Percentiles rank a stretch among this genome's conserved stretches.
These are phyloP conservation scores for Parasteatoda tepidariorum DNA, from an alignment of 1,140 invertebrate genomes.

Conservation along the genomic window DNA sequence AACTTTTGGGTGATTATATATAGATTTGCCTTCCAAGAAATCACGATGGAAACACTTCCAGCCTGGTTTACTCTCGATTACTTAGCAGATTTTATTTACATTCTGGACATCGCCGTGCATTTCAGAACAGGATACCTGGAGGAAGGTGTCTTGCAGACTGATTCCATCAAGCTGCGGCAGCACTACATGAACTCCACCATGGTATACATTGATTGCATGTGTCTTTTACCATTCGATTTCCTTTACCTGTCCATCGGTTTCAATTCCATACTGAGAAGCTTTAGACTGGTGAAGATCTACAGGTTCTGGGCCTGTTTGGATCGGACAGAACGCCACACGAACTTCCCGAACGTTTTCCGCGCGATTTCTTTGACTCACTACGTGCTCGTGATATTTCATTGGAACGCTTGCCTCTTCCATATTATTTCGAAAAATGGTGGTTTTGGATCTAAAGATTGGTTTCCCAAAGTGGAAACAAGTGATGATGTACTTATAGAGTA, in stretches of 20 bases:
- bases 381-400: conserved; percentile 97
- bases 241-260: conserved; percentile 98
- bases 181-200: conserved; percentile 99
- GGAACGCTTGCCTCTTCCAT: conserved; percentile 98
- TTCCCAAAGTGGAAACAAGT: conserved; percentile 72
- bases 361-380: conserved; percentile 94
- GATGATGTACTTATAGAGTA: conserved; percentile 93
- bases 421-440: conserved; percentile 94
- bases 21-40: conserved; percentile 95
- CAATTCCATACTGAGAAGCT: conserved; percentile 95
- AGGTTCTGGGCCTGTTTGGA: conserved; percentile 99
- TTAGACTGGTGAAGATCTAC: conserved; percentile 98
- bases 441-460: conserved; percentile 92
- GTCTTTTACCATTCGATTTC: conserved; percentile 96
- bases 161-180: conserved; percentile 89
- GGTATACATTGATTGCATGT: conserved; percentile 98
- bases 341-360: conserved; percentile 97
- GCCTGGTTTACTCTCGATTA: conserved; percentile 98
- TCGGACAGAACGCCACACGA: conserved; percentile 96
- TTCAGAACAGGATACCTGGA: conserved; percentile 97
- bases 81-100: conserved; percentile 94
- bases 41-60: conserved; percentile 79
- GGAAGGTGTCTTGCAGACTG: conserved; percentile 96
- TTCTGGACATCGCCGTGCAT: conserved; percentile 96
- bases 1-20: conserved; percentile 99